Evolutionary conservation across 2,888 invertebrate genomes (phyloP).

Genomic region (Orthosia incerta): DNA sequence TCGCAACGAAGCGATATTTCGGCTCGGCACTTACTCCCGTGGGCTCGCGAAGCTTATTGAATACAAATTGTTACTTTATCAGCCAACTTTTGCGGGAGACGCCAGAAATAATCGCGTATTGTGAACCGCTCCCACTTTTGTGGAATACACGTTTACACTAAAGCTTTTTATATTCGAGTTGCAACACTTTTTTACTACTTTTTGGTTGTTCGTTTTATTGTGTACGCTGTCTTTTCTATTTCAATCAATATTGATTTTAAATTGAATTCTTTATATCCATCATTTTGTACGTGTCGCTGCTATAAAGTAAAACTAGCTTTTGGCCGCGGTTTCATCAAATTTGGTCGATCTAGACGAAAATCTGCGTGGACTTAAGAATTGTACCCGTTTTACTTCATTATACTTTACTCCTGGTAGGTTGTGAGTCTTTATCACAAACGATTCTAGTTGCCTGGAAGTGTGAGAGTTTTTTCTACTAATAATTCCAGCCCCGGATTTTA

Average conservation of each 20-base stretch:
- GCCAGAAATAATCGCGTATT: constrained; percentile 65
- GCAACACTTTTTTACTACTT: constrained; percentile 32
- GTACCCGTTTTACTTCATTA: no score
- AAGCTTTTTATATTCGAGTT: constrained; percentile 38
- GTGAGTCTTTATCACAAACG: no score
- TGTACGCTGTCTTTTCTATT: constrained; percentile 20
- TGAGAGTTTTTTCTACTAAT: no score
- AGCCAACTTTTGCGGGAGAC: constrained; percentile 74
- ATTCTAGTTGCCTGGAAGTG: no score
- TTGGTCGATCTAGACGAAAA: no score
- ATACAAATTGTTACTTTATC: constrained; percentile 89
- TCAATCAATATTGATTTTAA: constrained; percentile 27
- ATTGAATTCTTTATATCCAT: constrained; percentile 21
- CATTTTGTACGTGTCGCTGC: constrained; percentile 2
- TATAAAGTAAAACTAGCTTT: no score
- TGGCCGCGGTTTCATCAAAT: no score
- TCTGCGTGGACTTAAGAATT: no score
- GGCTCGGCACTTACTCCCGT: constrained; percentile 76
- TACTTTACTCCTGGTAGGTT: no score
- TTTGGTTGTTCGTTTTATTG: constrained; percentile 29
- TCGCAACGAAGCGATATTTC: constrained; percentile 79
- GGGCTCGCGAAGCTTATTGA: constrained; percentile 82
- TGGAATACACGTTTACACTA: constrained; percentile 34
- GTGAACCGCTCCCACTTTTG: constrained; percentile 50
- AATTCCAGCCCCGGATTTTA: no score